phyloP scores from a whole-genome alignment of 2,113 vertebrate genomes.

The Xerus inauris region DNA sequence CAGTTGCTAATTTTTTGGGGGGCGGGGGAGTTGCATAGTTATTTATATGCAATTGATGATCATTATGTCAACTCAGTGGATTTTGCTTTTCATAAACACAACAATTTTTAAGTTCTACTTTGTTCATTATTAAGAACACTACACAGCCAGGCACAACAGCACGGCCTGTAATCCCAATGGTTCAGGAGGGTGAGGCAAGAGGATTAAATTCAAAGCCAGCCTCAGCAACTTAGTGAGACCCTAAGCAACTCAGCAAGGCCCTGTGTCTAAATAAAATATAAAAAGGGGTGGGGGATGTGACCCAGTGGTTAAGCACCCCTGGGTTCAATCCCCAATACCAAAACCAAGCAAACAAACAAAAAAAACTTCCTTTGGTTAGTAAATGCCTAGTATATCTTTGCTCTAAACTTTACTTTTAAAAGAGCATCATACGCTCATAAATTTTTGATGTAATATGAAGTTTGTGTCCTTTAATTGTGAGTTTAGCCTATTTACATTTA shows the following conservation, averaged over 20 bases:
- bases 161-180: too few species aligned
- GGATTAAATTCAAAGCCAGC: too few species aligned
- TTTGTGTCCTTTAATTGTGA: conserved; percentile 7
- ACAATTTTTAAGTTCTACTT: not conserved
- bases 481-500: conserved; percentile 43
- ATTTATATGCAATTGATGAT: not conserved
- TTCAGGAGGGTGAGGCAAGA: too few species aligned
- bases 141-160: too few species aligned
- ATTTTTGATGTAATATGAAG: conserved; percentile 8
- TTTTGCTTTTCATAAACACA: not conserved
- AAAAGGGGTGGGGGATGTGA: too few species aligned
- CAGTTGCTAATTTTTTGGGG: not conserved
- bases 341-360: too few species aligned
- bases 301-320: too few species aligned
- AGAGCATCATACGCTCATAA: not conserved
- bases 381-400: not conserved
- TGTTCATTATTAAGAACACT: not conserved
- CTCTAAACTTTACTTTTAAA: not conserved
- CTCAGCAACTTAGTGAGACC: too few species aligned
- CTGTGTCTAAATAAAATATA: too few species aligned
- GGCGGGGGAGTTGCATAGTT: too few species aligned
- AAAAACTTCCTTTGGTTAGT: not conserved
- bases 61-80: not conserved
- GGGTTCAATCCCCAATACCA: too few species aligned
- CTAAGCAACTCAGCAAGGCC: too few species aligned